A percentile compares a stretch with the other conserved stretches of the same genome.
phyloP scores from a whole-genome alignment of 2,888 invertebrate genomes.

The Marronus borbonicus region DNA sequence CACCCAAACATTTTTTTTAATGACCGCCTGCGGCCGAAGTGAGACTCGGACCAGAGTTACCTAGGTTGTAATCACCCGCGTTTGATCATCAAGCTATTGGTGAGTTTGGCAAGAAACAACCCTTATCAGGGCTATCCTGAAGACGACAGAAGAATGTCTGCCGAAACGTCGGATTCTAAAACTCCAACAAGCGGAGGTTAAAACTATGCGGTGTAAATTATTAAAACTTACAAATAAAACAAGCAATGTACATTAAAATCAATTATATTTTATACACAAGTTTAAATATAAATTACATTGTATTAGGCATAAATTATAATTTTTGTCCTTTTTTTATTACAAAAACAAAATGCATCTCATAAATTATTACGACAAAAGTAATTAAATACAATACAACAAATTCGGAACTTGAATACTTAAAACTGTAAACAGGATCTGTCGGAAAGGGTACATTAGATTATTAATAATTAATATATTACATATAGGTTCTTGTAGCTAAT shows the following conservation, averaged over 20 bases:
- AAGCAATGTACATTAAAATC: conserved; percentile 65
- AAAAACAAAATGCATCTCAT: conserved; percentile 57
- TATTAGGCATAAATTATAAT: conserved; percentile 66
- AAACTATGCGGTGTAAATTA: too few relatives aligned
- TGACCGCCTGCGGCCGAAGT: too few relatives aligned
- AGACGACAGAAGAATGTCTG: too few relatives aligned
- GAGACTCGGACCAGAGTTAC: too few relatives aligned
- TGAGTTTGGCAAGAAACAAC: too few relatives aligned
- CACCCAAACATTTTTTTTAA: too few relatives aligned
- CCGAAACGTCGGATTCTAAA: too few relatives aligned
- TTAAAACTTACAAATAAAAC: conserved; percentile 9
- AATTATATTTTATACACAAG: conserved; percentile 69
- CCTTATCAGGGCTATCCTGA: too few relatives aligned
- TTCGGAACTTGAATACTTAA: conserved; percentile 1
- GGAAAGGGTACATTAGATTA: conserved; percentile 23
- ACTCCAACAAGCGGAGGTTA: too few relatives aligned
- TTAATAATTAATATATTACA: conserved; percentile 27
- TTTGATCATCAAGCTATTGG: too few relatives aligned
- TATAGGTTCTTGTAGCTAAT: conserved; percentile 23
- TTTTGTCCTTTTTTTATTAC: conserved; percentile 59
- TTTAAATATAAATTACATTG: conserved; percentile 69
- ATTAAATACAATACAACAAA: conserved; percentile 10
- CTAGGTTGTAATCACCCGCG: too few relatives aligned
- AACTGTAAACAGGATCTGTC: conserved; percentile 16
- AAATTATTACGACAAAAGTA: conserved; percentile 41